These are phyloP conservation scores for Lepidocyrtoides sp. DNA, from an alignment of 2,888 invertebrate species.

Conservation along the genomic window DNA sequence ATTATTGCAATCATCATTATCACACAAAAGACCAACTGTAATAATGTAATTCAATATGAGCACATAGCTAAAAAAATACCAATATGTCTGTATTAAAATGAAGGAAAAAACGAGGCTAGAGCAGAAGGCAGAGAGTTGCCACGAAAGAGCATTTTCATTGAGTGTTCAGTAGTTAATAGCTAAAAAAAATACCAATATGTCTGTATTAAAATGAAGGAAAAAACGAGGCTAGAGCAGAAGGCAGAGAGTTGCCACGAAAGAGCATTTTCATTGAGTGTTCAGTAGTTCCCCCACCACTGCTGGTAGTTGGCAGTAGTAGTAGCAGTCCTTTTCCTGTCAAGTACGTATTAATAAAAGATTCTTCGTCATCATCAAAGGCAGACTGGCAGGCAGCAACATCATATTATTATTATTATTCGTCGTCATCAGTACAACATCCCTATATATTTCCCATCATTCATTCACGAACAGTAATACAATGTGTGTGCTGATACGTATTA, in stretches of 20 bases:
- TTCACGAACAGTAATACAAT: slow-evolving; percentile 6
- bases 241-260: not conserved
- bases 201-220: no score
- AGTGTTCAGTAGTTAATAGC: no score
- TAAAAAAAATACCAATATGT: no score
- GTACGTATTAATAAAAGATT: slow-evolving; percentile 44
- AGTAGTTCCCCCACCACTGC: slow-evolving; percentile 38
- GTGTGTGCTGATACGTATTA: slow-evolving; percentile 61
- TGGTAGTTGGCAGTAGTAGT: not conserved
- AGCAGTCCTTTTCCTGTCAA: not conserved
- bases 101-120: no score
- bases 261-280: slow-evolving; percentile 46
- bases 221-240: not conserved
- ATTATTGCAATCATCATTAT: slow-evolving; percentile 43
- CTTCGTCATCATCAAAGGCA: slow-evolving; percentile 52
- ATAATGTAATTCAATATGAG: not conserved
- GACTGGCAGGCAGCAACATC: not conserved
- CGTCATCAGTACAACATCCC: not conserved
- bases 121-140: no score
- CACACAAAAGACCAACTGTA: slow-evolving; percentile 11
- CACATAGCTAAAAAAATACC: not conserved
- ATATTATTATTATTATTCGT: not conserved
- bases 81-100: no score
- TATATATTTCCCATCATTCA: not conserved
- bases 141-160: no score